phyloP scores from a whole-genome alignment of 2,888 invertebrate species.

The Allacma fusca region DNA sequence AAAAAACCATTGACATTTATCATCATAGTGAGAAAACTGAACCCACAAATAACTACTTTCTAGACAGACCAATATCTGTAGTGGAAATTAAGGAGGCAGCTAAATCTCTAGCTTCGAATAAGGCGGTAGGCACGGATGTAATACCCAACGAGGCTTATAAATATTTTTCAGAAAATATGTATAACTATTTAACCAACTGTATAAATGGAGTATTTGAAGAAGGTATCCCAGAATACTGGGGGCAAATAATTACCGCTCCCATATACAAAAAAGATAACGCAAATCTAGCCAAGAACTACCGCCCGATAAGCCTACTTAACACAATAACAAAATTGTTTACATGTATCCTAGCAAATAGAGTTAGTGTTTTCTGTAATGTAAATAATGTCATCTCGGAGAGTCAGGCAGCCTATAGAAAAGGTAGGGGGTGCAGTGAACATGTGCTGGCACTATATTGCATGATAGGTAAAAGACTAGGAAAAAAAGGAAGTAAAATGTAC shows the following conservation, averaged over 20 bases:
- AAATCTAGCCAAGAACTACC: background rate
- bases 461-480: background rate
- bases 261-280: slow-evolving; percentile 12
- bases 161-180: background rate
- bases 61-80: no score
- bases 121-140: background rate
- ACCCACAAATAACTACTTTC: no score
- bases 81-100: no score
- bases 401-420: no score
- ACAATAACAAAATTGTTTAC: no score
- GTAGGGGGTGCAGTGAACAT: slow-evolving; percentile 8
- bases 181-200: background rate
- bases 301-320: background rate
- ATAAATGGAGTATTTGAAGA: background rate
- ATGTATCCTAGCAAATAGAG: no score
- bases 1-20: no score
- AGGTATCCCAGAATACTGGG: background rate
- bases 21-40: no score
- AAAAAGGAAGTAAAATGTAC: background rate
- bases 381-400: no score
- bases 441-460: no score
- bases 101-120: background rate
- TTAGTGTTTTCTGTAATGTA: no score
- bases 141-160: slow-evolving; percentile 13
- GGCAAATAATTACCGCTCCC: background rate